Evolutionary conservation across 2,113 vertebrate genomes (phyloP).

Genomic region (Dunckerocampus dactyliophorus): DNA sequence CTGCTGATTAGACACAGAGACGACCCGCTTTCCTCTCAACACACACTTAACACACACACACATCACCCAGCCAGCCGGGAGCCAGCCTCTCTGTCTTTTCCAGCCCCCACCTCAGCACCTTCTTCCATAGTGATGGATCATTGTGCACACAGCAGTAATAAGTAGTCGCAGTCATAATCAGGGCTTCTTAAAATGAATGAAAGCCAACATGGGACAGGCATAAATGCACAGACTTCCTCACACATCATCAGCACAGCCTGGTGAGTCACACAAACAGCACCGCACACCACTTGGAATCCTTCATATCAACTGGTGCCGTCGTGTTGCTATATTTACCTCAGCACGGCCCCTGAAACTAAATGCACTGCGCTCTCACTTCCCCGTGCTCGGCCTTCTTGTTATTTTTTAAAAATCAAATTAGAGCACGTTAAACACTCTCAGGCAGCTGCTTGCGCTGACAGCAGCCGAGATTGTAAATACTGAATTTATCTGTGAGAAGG

Average conservation of each 20-base stretch:
- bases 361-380: conserved; percentile 62
- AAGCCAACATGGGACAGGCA: conserved; percentile 26
- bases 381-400: conserved; percentile 32
- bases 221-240: conserved; percentile 18
- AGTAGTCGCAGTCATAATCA: conserved; percentile 20
- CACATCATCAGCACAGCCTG: conserved; percentile 27
- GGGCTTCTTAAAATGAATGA: conserved; percentile 36
- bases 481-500: conserved; percentile 23
- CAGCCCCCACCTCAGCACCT: conserved; percentile 1
- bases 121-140: conserved; percentile 16
- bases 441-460: conserved; percentile 35
- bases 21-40: conserved; percentile 67
- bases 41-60: conserved; percentile 65
- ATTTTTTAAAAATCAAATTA: conserved; percentile 57
- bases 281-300: conserved; percentile 57
- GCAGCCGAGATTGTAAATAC: conserved; percentile 33
- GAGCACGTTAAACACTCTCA: conserved; percentile 56
- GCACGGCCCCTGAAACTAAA: conserved; percentile 64
- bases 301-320: conserved; percentile 71
- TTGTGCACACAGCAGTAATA: conserved; percentile 17
- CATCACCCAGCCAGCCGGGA: conserved; percentile 60
- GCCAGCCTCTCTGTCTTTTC: conserved; percentile 41
- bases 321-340: conserved; percentile 74
- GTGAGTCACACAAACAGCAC: conserved; percentile 62
- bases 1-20: conserved; percentile 70